Conservation (phyloP, 2,113 vertebrate genomes). For the Suncus etruscus region DNA sequence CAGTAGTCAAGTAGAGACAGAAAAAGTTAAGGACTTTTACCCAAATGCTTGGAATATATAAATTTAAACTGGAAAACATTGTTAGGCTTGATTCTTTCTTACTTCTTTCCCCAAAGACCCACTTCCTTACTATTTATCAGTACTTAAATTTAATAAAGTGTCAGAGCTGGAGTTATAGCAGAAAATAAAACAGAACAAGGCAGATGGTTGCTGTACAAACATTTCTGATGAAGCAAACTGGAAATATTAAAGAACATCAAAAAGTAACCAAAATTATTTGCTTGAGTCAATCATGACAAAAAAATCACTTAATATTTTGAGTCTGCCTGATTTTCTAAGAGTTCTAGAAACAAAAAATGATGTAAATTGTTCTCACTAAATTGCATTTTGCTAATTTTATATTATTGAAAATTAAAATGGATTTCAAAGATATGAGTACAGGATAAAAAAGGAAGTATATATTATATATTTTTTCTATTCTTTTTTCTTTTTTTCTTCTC, state of each 20-base stretch:
- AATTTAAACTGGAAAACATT: conserved; percentile 32
- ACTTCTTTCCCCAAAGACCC: conserved; percentile 54
- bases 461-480: no score
- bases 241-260: background rate
- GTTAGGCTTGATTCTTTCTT: background rate
- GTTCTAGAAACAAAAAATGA: background rate
- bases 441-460: background rate
- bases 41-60: background rate
- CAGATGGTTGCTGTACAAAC: background rate
- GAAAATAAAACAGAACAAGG: background rate
- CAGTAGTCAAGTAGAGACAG: background rate
- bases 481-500: no score
- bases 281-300: background rate
- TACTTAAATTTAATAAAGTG: conserved; percentile 27
- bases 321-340: background rate
- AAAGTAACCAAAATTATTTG: background rate
- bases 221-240: background rate
- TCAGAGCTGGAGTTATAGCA: conserved; percentile 12
- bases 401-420: conserved; percentile 3
- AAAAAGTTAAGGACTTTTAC: background rate
- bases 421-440: background rate
- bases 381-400: conserved; percentile 26
- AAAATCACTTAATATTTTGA: background rate
- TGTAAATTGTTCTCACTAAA: background rate
- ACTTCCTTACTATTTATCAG: conserved; percentile 7